Evolutionary conservation across 2,113 vertebrate species (phyloP).

Genomic region (Myodes glareolus): DNA sequence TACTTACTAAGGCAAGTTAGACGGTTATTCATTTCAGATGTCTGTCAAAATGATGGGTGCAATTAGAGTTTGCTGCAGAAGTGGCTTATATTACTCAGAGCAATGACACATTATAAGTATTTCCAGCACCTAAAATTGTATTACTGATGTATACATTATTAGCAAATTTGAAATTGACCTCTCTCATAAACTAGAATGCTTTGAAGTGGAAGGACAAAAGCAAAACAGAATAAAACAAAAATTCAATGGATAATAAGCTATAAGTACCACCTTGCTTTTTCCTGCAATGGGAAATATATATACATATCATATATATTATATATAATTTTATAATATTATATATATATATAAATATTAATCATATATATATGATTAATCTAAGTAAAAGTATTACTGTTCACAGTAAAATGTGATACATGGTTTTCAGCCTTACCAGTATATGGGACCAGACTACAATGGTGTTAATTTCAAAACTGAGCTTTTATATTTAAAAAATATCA

Average conservation of each 20-base stretch:
- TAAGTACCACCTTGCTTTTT: not conserved
- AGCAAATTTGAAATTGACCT: not conserved
- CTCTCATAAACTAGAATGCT: not conserved
- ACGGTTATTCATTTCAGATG: not conserved
- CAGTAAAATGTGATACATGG: not conserved
- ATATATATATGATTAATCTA: not conserved
- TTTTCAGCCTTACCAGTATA: not conserved
- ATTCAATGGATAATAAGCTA: not conserved
- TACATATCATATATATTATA: too few relatives aligned
- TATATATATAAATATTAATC: too few relatives aligned
- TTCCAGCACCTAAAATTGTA: not conserved
- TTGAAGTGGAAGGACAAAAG: not conserved
- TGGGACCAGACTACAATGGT: not conserved
- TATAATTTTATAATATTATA: too few relatives aligned
- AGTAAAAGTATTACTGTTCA: not conserved
- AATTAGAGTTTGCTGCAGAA: not conserved
- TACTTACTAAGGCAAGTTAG: not conserved
- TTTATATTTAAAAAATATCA: not conserved
- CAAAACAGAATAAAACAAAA: not conserved
- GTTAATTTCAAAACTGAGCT: not conserved
- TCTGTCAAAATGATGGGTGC: not conserved
- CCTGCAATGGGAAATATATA: not conserved
- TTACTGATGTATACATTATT: not conserved
- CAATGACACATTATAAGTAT: not conserved
- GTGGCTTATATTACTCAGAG: not conserved